Percentiles rank a stretch among this genome's conserved stretches.
These are phyloP conservation scores for Rhinichthys osculus DNA, from an alignment of 2,797 vertebrate species.

Conservation along the genomic window DNA sequence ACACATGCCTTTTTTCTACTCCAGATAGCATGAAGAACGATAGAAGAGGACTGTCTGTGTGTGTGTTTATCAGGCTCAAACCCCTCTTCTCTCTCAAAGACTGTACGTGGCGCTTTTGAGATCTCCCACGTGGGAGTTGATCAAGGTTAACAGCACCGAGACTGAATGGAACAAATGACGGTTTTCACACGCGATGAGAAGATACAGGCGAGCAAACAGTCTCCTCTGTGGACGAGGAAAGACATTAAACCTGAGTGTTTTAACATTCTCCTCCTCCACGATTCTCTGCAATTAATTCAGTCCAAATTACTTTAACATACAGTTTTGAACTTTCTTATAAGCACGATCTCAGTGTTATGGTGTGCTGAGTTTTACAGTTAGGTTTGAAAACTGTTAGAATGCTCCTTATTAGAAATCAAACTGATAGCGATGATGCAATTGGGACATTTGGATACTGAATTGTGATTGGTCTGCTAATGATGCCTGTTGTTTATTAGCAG, in stretches of 20 bases:
- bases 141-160: constrained; percentile 52
- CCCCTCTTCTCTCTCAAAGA: constrained; percentile 52
- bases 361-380: not conserved
- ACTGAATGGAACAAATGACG: constrained; percentile 68
- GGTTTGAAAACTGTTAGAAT: not conserved
- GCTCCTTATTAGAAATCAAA: not conserved
- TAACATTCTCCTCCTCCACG: constrained; percentile 9
- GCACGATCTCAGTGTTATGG: no score
- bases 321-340: not conserved
- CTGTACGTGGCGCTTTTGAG: constrained; percentile 69
- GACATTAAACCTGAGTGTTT: constrained; percentile 25
- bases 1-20: constrained; percentile 65
- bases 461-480: not conserved
- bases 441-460: not conserved
- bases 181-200: constrained; percentile 68
- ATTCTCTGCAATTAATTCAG: constrained; percentile 4
- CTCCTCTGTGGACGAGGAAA: constrained; percentile 54
- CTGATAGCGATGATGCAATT: not conserved
- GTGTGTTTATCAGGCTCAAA: constrained; percentile 68
- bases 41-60: constrained; percentile 57
- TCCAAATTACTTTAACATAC: constrained; percentile 14
- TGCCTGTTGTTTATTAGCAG: not conserved
- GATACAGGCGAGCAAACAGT: constrained; percentile 62
- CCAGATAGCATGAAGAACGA: constrained; percentile 71
- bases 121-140: constrained; percentile 69